phyloP scores from a whole-genome alignment of 2,797 vertebrate species.

The Manis crassicaudata region DNA sequence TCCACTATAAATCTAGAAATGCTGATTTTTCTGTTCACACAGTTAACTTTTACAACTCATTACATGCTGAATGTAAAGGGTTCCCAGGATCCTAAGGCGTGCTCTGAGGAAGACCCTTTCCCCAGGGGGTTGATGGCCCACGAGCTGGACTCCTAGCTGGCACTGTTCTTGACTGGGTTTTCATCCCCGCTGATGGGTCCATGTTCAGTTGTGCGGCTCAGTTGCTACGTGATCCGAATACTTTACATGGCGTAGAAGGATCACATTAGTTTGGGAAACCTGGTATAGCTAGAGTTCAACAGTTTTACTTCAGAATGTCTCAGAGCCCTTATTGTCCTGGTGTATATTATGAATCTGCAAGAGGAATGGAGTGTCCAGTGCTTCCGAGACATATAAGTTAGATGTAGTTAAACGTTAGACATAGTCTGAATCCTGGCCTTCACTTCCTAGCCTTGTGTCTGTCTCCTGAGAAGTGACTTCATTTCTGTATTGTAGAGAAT shows the following conservation, averaged over 20 bases:
- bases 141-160: fast-evolving
- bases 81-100: background rate
- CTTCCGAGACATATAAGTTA: background rate
- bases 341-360: no score
- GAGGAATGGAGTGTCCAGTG: background rate
- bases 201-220: background rate
- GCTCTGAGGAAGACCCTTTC: background rate
- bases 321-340: background rate
- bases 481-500: background rate
- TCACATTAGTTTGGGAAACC: background rate
- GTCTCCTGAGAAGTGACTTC: background rate
- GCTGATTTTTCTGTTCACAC: background rate
- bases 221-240: background rate
- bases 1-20: background rate
- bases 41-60: background rate
- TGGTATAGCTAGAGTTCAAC: background rate
- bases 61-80: background rate
- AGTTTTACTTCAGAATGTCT: background rate
- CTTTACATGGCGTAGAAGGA: background rate
- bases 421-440: background rate
- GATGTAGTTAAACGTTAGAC: background rate
- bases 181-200: fast-evolving
- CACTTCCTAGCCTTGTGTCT: fast-evolving
- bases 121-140: fast-evolving
- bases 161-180: fast-evolving